phyloP scores from a whole-genome alignment of 1,140 invertebrate genomes.

The Chironomus tepperi region DNA sequence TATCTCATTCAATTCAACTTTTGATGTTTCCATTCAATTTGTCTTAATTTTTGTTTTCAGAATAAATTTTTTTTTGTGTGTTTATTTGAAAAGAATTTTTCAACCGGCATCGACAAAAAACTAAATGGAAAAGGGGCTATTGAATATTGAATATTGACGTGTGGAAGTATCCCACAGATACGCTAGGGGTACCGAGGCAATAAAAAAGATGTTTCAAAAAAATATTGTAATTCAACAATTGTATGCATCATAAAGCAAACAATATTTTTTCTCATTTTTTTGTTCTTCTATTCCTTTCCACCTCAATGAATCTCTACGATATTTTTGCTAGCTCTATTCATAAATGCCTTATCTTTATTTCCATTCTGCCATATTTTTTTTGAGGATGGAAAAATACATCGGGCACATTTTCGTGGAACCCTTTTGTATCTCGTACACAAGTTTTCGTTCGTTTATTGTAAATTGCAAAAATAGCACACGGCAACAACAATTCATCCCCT shows the following conservation, averaged over 20 bases:
- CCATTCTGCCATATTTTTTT: too few species aligned
- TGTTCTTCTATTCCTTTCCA: neutral
- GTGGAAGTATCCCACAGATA: neutral
- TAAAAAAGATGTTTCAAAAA: too few species aligned
- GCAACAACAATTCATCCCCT: slow-evolving; percentile 5
- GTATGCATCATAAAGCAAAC: slow-evolving; percentile 7
- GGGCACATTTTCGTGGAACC: neutral
- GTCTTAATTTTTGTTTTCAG: neutral
- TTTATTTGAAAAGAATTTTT: too few species aligned
- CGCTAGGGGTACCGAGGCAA: too few species aligned
- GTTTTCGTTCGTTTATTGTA: too few species aligned
- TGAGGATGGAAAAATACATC: neutral
- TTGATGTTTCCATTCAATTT: slow-evolving; percentile 8
- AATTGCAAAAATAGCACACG: neutral
- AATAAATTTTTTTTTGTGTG: neutral
- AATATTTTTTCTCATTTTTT: too few species aligned
- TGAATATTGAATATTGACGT: neutral
- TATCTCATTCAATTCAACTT: neutral
- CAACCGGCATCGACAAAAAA: too few species aligned
- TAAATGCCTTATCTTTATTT: too few species aligned
- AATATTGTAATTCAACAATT: neutral
- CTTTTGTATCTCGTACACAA: neutral
- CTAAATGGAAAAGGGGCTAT: neutral
- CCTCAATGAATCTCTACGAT: neutral
- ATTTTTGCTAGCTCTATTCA: neutral